Percentiles rank a stretch among this genome's conserved stretches.
phyloP scores from a whole-genome alignment of 2,888 invertebrate genomes.

The Lissocephala sabroskyi region DNA sequence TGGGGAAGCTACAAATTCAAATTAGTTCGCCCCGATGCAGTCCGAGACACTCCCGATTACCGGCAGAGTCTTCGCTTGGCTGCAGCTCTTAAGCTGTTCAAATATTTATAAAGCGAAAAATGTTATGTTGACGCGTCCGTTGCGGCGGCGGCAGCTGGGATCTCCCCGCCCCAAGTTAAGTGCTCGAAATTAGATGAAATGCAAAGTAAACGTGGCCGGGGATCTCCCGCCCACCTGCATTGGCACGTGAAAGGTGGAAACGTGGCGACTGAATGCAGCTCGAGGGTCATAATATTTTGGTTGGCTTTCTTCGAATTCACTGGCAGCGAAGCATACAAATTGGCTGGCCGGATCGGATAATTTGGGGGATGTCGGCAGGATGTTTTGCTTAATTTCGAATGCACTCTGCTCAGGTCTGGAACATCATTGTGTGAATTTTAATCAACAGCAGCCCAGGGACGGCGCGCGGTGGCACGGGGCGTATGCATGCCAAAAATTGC shows the following conservation, averaged over 20 bases:
- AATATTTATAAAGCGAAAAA: constrained; percentile 51
- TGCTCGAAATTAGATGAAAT: constrained; percentile 42
- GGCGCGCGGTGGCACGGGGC: too few species aligned
- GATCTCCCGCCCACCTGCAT: too few species aligned
- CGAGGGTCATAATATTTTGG: background rate
- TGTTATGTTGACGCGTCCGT: constrained; percentile 42
- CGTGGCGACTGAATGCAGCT: too few species aligned
- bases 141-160: background rate
- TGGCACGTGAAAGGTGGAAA: too few species aligned
- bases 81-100: constrained; percentile 49
- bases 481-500: constrained; percentile 28
- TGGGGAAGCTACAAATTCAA: background rate
- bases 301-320: too few species aligned
- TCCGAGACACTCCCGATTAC: constrained; percentile 33
- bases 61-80: constrained; percentile 26
- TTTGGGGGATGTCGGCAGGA: too few species aligned
- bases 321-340: too few species aligned
- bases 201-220: constrained; percentile 23
- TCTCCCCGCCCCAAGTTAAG: constrained; percentile 24
- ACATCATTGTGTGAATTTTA: too few species aligned
- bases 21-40: background rate
- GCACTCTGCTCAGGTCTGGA: too few species aligned
- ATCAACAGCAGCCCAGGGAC: too few species aligned
- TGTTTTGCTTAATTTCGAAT: too few species aligned
- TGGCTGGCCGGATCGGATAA: too few species aligned